A percentile compares a stretch with the other conserved stretches of the same genome.
These are phyloP conservation scores for Cyprinus carpio DNA, from an alignment of 2,113 vertebrate genomes.

Conservation along the genomic window DNA sequence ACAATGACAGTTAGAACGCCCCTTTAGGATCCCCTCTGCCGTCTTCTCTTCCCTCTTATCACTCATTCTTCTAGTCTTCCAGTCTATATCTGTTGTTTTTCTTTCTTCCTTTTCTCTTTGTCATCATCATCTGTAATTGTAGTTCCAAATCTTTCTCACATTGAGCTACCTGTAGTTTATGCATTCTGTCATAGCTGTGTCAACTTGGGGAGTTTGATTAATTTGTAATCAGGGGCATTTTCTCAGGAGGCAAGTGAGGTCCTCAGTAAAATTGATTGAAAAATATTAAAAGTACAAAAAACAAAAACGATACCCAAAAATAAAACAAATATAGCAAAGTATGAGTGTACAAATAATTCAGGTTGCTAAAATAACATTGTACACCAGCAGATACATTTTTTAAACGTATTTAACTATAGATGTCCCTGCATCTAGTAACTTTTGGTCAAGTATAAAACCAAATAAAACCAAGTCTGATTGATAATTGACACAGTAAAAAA, in stretches of 20 bases:
- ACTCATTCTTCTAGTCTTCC: conserved; percentile 8
- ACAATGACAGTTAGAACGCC: background rate
- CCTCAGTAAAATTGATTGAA: background rate
- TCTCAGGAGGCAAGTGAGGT: background rate
- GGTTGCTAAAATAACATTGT: too few relatives aligned
- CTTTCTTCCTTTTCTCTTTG: background rate
- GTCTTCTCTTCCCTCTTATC: background rate
- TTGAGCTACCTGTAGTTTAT: background rate
- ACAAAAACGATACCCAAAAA: background rate
- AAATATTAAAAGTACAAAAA: background rate
- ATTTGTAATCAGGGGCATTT: background rate
- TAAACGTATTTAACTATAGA: too few relatives aligned
- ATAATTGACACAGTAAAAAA: too few relatives aligned
- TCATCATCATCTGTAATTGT: background rate
- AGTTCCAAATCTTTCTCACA: background rate
- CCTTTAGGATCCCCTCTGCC: conserved; percentile 40
- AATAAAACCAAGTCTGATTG: too few relatives aligned
- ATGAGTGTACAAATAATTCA: too few relatives aligned
- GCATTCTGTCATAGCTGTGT: background rate
- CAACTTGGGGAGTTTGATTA: background rate
- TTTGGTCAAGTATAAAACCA: too few relatives aligned
- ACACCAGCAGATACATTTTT: too few relatives aligned
- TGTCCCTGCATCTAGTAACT: too few relatives aligned
- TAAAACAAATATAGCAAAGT: too few relatives aligned
- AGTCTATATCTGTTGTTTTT: background rate